Evolutionary conservation across 2,797 vertebrate species (phyloP), one percentile per base, ranked within the genome.

Genomic region (Typhlichthys subterraneus): DNA sequence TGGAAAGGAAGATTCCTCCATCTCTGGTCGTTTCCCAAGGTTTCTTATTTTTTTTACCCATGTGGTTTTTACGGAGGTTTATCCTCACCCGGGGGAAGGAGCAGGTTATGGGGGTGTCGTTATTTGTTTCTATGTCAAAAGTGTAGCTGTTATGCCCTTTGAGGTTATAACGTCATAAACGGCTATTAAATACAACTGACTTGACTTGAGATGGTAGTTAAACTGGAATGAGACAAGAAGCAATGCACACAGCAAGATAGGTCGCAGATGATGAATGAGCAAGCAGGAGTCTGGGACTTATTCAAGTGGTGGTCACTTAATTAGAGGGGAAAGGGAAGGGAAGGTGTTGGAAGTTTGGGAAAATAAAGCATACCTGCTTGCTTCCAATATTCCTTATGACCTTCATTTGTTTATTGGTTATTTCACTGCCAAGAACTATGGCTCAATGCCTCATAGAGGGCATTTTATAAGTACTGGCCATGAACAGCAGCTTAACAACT

Each of bases 361-460:
- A 75, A 67, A 77, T 29, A 72, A 72, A 82, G 69, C 70, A 47
- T 72, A 76, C 66, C 67, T 73, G 70, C 14, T 47, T 72, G 59
- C 53, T 52, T 11, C 11, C 8, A 69, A 67, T 75, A 59, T 45
- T 70, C 81, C 78, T 85, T 80, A 75, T 88, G 88, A 89, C 85
- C 88, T 88, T 90, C 77, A 89, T 91, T 82, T 77, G 69, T 87
- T 88, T 83, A 84, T 86, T 80, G 74, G 72, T 78, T 70, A 64
- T 85, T 82, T 70, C 74, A 71, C 64, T 57, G 70, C 63, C 50
- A 70, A 70, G 77, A 82, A 71, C 53, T 13, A 2, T 52, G 48
- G 42, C 54, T 64, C 80, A 82, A 73, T 65, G 23, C 57, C 63
- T 49, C 61, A 70, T 33, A 4, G 65, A 80, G 77, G 76, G 70